These are phyloP conservation scores for Vanessa cardui DNA, from an alignment of 2,888 invertebrate species.

Conservation along the genomic window DNA sequence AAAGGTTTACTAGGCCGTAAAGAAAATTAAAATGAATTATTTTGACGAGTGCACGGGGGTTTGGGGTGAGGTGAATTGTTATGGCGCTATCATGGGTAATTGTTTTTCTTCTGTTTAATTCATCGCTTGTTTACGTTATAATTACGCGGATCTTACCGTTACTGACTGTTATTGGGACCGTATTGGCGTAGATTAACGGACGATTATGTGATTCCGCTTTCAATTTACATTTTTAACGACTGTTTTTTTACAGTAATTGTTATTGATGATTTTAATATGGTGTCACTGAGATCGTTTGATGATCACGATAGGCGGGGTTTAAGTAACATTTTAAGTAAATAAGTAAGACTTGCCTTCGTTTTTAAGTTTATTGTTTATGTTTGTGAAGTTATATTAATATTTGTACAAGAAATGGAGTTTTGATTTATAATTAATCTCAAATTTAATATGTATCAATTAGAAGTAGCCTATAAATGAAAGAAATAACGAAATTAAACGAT, in stretches of 20 bases:
- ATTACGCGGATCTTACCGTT: constrained; percentile 51
- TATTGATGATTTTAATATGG: not conserved
- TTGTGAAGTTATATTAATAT: too few species aligned
- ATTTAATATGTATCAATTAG: too few species aligned
- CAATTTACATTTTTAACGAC: constrained; percentile 5
- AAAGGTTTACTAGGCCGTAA: constrained; percentile 82
- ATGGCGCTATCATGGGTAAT: constrained; percentile 68
- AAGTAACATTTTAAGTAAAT: too few species aligned
- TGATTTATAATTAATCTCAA: too few species aligned
- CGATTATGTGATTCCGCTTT: constrained; percentile 5
- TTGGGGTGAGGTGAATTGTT: constrained; percentile 71
- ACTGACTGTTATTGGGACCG: constrained; percentile 41
- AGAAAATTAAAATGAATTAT: constrained; percentile 84
- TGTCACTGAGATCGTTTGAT: not conserved
- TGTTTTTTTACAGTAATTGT: constrained; percentile 23
- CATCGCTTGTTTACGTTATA: constrained; percentile 52
- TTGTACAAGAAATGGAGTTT: too few species aligned
- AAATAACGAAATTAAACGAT: too few species aligned
- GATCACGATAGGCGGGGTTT: too few species aligned
- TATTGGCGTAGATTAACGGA: constrained; percentile 35
- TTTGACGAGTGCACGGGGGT: constrained; percentile 78
- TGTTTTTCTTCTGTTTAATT: constrained; percentile 64
- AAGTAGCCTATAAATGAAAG: too few species aligned
- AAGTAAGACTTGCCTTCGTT: too few species aligned
- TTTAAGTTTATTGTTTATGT: too few species aligned